Conservation (phyloP, 2,113 vertebrate species). For the Callocephalon fimbriatum region DNA sequence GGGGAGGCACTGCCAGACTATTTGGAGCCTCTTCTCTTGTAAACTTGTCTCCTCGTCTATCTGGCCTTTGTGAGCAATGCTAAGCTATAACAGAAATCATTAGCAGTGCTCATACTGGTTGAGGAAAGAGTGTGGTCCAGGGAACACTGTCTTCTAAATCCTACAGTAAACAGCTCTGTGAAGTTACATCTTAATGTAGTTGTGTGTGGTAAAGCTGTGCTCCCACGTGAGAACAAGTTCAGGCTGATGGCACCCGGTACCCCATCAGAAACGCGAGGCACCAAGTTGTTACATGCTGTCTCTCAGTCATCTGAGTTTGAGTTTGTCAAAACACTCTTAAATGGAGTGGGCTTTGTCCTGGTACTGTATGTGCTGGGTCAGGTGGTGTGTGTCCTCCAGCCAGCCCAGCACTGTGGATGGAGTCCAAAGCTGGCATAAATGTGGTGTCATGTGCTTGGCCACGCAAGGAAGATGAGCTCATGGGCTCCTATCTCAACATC, state of each 20-base stretch:
- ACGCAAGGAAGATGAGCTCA: not conserved
- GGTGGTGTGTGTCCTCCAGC: not conserved
- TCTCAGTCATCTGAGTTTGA: not conserved
- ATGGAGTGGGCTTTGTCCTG: not conserved
- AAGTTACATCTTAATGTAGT: fast-evolving
- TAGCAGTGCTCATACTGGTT: not conserved
- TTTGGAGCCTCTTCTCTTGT: not conserved
- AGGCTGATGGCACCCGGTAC: not conserved
- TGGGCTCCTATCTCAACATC: not conserved
- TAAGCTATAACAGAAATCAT: not conserved
- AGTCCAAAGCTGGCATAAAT: not conserved
- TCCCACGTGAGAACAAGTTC: not conserved
- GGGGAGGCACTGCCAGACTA: not conserved
- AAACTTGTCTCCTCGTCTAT: not conserved
- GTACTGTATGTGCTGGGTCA: not conserved
- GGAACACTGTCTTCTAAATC: not conserved
- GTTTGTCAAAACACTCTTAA: not conserved
- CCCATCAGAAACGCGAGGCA: fast-evolving
- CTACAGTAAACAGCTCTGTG: not conserved
- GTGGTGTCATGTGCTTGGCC: not conserved
- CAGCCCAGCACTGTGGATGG: fast-evolving
- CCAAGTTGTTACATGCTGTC: not conserved
- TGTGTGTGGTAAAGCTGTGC: not conserved
- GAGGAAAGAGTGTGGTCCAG: fast-evolving
- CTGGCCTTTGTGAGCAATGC: not conserved